phyloP scores from a whole-genome alignment of 2,113 vertebrate genomes.

The Rhynchomys soricoides region DNA sequence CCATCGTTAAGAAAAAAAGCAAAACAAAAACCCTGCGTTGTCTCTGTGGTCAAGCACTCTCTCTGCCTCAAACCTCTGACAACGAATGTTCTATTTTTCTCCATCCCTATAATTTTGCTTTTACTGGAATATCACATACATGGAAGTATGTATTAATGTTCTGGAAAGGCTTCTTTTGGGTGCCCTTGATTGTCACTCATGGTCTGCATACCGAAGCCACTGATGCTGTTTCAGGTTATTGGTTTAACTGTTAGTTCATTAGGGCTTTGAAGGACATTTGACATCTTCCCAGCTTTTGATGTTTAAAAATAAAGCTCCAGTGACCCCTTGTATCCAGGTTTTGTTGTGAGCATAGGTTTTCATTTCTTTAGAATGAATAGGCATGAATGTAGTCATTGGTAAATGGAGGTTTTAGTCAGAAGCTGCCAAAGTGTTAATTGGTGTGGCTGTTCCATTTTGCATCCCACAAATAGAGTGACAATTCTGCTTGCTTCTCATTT shows the following conservation, averaged over 20 bases:
- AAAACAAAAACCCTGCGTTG: neutral
- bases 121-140: slow-evolving; percentile 44
- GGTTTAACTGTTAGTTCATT: neutral
- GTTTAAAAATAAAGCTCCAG: slow-evolving; percentile 9
- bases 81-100: neutral
- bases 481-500: neutral
- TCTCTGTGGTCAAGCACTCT: slow-evolving; percentile 8
- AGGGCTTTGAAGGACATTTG: neutral
- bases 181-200: neutral
- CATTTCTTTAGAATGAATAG: slow-evolving; percentile 1
- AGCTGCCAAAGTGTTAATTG: neutral
- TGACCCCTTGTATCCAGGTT: neutral
- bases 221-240: neutral
- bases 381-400: neutral
- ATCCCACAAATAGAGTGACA: neutral
- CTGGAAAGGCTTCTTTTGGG: neutral
- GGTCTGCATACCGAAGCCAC: neutral
- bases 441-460: neutral
- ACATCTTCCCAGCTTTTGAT: neutral
- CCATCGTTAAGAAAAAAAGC: neutral
- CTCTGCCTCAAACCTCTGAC: slow-evolving; percentile 7
- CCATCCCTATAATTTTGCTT: slow-evolving; percentile 41
- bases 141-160: neutral
- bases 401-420: neutral
- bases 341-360: slow-evolving; percentile 9